Conservation (phyloP, 2,113 vertebrate species). For the Nothobranchius kuhntae region DNA sequence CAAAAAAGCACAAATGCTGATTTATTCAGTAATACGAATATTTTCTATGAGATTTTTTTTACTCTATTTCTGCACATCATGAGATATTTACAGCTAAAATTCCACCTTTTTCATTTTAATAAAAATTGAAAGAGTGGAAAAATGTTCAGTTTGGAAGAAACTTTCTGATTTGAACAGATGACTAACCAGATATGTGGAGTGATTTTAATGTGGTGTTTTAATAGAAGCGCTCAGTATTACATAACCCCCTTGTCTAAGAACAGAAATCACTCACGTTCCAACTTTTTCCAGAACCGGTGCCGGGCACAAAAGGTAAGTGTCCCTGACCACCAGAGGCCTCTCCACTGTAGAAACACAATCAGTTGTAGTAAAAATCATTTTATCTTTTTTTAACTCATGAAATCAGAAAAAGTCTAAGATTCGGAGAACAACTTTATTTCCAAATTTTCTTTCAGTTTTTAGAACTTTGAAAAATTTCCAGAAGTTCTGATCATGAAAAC, state of each 20-base stretch:
- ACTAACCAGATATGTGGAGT: too few relatives aligned
- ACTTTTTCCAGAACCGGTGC: slow-evolving; percentile 90
- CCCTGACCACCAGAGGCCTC: slow-evolving; percentile 90
- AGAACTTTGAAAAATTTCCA: slow-evolving; percentile 1
- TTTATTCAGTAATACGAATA: too few relatives aligned
- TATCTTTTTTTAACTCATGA: neutral
- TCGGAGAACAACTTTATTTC: slow-evolving; percentile 15
- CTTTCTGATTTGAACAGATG: too few relatives aligned
- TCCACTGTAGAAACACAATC: slow-evolving; percentile 81
- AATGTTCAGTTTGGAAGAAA: neutral
- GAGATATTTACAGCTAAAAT: too few relatives aligned
- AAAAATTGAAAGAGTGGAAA: neutral
- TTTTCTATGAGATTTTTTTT: too few relatives aligned
- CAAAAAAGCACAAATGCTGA: too few relatives aligned
- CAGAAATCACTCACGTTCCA: slow-evolving; percentile 85
- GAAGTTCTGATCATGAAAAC: slow-evolving; percentile 33
- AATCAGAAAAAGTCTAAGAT: slow-evolving; percentile 5
- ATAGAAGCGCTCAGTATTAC: too few relatives aligned
- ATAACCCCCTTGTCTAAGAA: neutral
- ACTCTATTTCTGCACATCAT: too few relatives aligned
- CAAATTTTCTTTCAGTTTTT: slow-evolving; percentile 1
- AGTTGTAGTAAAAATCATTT: too few relatives aligned
- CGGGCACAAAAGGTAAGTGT: slow-evolving; percentile 93
- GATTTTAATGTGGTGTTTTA: too few relatives aligned
- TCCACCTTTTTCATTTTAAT: too few relatives aligned